phyloP scores from a whole-genome alignment of 1,140 invertebrate genomes.

The Pseudomyrmex flavicornis region DNA sequence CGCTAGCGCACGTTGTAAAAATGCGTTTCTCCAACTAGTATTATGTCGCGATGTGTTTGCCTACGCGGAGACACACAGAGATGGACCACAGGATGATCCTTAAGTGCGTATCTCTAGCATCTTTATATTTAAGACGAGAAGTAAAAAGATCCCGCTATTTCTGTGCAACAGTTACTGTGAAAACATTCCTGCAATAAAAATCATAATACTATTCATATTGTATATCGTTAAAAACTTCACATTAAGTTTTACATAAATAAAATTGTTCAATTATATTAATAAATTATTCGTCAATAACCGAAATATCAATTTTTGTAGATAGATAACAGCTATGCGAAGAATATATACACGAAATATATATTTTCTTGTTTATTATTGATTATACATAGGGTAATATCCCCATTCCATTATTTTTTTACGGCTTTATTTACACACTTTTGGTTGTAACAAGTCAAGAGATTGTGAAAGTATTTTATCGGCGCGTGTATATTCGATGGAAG shows the following conservation, averaged over 20 bases:
- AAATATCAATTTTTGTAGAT: neutral
- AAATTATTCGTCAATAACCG: neutral
- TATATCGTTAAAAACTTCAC: neutral
- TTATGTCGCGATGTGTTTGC: slow-evolving; percentile 50
- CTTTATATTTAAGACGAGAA: neutral
- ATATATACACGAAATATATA: too few relatives aligned
- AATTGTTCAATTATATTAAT: neutral
- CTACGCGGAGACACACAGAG: slow-evolving; percentile 33
- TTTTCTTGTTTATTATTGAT: neutral
- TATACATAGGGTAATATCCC: neutral
- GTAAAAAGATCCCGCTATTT: slow-evolving; percentile 1
- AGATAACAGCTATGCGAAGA: neutral
- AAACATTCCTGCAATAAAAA: neutral
- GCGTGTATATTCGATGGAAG: slow-evolving; percentile 4
- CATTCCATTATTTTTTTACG: neutral
- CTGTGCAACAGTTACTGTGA: neutral
- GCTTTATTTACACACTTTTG: slow-evolving; percentile 8
- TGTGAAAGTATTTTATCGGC: neutral
- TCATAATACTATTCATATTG: neutral
- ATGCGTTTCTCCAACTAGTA: slow-evolving; percentile 38
- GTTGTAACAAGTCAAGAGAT: neutral
- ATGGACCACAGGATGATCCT: slow-evolving; percentile 31
- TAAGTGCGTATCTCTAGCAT: slow-evolving; percentile 23
- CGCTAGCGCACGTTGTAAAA: slow-evolving; percentile 15
- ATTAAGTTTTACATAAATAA: too few relatives aligned